Conservation (phyloP, 2,888 invertebrate species). For the Dynastes maya region DNA sequence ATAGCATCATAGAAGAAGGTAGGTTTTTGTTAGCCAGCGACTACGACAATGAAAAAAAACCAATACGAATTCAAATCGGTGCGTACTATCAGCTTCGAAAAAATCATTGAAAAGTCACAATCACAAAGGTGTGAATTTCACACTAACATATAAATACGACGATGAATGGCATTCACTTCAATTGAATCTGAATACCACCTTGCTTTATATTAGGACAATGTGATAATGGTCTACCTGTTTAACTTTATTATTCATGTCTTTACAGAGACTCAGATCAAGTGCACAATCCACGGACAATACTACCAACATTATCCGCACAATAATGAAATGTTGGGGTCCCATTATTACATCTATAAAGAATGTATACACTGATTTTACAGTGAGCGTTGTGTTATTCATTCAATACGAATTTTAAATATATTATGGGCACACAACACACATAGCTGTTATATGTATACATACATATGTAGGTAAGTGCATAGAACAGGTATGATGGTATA, state of each 20-base stretch:
- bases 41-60: conserved; percentile 44
- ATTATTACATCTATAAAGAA: conserved; percentile 67
- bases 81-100: conserved; percentile 35
- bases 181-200: conserved; percentile 63
- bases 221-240: conserved; percentile 69
- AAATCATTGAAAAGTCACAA: conserved; percentile 53
- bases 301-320: conserved; percentile 68
- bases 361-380: conserved; percentile 67
- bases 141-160: conserved; percentile 56
- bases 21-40: conserved; percentile 28
- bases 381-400: conserved; percentile 57
- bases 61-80: conserved; percentile 40
- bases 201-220: conserved; percentile 67
- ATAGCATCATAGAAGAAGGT: conserved; percentile 23
- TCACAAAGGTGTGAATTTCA: conserved; percentile 61
- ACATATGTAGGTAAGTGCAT: neutral
- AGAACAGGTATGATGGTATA: conserved; percentile 18
- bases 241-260: conserved; percentile 69
- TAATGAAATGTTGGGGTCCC: conserved; percentile 69
- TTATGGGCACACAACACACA: conserved; percentile 33
- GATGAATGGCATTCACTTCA: conserved; percentile 57
- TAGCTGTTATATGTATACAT: neutral
- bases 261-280: conserved; percentile 67
- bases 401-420: conserved; percentile 59
- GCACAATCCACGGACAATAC: conserved; percentile 69